These are phyloP conservation scores for Agrenia bidenticulata DNA, from an alignment of 2,888 invertebrate genomes.

Conservation along the genomic window DNA sequence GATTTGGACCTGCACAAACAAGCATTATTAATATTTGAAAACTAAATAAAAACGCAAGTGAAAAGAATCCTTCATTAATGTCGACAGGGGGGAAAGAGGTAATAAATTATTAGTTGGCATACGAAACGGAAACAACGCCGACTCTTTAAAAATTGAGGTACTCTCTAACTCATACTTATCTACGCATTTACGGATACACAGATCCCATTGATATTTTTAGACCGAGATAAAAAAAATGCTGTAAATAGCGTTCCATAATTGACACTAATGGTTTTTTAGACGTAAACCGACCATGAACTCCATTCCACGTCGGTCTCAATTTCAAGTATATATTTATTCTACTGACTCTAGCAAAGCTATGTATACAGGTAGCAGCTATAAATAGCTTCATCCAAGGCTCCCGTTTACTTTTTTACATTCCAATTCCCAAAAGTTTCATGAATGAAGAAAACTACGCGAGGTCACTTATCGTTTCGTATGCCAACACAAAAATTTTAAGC, in stretches of 20 bases:
- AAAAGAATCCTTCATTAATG: background rate
- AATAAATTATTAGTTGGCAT: constrained; percentile 4
- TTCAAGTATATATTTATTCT: too few species aligned
- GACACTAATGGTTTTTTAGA: constrained; percentile 9
- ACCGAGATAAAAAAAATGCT: background rate
- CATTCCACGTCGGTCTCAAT: too few species aligned
- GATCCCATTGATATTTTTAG: too few species aligned
- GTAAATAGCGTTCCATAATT: constrained; percentile 3
- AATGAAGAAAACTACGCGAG: background rate
- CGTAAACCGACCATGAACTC: background rate
- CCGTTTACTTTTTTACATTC: too few species aligned
- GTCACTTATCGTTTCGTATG: constrained; percentile 6
- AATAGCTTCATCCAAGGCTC: too few species aligned
- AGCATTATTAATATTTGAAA: too few species aligned
- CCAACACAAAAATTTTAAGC: background rate
- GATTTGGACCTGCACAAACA: background rate
- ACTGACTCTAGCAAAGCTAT: too few species aligned
- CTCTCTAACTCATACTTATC: too few species aligned
- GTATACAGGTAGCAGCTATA: too few species aligned
- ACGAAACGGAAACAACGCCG: background rate
- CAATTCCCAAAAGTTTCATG: too few species aligned
- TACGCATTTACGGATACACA: too few species aligned
- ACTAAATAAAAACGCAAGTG: background rate
- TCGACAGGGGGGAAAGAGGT: background rate
- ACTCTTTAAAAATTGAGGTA: too few species aligned